These are phyloP conservation scores for Brachypteracias leptosomus DNA, from an alignment of 2,113 vertebrate genomes.

Conservation along the genomic window DNA sequence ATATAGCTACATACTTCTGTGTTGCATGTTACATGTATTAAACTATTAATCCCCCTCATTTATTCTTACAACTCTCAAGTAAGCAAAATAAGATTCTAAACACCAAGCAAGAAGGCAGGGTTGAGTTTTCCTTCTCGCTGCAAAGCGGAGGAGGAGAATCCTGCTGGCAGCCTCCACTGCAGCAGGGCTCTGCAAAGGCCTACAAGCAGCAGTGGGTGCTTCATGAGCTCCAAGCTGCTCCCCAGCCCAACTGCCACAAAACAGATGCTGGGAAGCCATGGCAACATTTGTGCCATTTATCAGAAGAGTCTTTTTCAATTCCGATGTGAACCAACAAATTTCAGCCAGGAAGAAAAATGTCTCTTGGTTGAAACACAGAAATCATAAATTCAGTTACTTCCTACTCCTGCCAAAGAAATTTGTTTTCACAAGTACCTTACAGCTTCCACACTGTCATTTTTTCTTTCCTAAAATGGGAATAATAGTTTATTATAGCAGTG, in stretches of 20 bases:
- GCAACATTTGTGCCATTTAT: constrained; percentile 17
- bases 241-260: not conserved
- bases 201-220: not conserved
- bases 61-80: not conserved
- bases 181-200: not conserved
- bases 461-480: not conserved
- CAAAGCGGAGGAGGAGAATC: not conserved
- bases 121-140: not conserved
- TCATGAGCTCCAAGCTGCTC: not conserved
- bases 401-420: not conserved
- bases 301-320: not conserved
- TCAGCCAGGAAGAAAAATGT: not conserved
- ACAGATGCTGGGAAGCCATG: constrained; percentile 19
- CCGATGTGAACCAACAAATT: not conserved
- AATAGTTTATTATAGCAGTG: not conserved
- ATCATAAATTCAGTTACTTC: not conserved
- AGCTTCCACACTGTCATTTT: not conserved
- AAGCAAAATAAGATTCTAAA: not conserved
- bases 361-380: not conserved
- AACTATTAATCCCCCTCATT: not conserved
- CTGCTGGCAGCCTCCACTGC: not conserved
- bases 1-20: not conserved
- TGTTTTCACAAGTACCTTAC: not conserved
- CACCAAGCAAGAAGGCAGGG: not conserved
- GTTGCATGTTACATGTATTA: not conserved